These are phyloP conservation scores for Crotalus tigris DNA, from an alignment of 2,113 vertebrate genomes.

Conservation along the genomic window DNA sequence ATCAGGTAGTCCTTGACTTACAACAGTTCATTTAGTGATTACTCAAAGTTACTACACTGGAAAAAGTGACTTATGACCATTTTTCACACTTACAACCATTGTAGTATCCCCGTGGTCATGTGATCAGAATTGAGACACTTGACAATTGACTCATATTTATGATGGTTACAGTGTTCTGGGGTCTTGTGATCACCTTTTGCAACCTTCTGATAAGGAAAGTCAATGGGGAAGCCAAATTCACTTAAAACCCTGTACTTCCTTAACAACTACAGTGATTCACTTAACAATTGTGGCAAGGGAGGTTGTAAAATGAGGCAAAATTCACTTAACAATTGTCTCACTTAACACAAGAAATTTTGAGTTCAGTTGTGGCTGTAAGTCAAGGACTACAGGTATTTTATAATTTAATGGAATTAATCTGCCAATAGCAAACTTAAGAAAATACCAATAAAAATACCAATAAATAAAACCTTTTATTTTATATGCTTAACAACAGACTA, in stretches of 20 bases:
- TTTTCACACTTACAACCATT: not conserved
- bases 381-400: not conserved
- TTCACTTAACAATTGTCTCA: not conserved
- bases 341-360: not conserved
- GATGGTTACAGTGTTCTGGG: not conserved
- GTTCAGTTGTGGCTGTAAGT: not conserved
- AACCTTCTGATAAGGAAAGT: not conserved
- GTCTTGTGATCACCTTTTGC: not conserved
- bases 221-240: not conserved
- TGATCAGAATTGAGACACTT: not conserved
- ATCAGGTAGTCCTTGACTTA: not conserved
- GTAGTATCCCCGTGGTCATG: not conserved
- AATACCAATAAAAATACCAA: not conserved
- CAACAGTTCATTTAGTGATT: not conserved
- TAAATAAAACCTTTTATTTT: not conserved
- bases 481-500: not conserved
- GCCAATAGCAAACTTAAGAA: not conserved
- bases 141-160: not conserved
- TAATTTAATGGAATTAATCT: not conserved
- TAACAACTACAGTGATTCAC: not conserved
- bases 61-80: not conserved
- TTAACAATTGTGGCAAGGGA: not conserved
- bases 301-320: not conserved
- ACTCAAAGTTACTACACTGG: not conserved
- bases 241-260: not conserved